Evolutionary conservation across 2,113 vertebrate species (phyloP), one percentile per base, ranked within the genome.

Genomic region (Ptyas mucosa): DNA sequence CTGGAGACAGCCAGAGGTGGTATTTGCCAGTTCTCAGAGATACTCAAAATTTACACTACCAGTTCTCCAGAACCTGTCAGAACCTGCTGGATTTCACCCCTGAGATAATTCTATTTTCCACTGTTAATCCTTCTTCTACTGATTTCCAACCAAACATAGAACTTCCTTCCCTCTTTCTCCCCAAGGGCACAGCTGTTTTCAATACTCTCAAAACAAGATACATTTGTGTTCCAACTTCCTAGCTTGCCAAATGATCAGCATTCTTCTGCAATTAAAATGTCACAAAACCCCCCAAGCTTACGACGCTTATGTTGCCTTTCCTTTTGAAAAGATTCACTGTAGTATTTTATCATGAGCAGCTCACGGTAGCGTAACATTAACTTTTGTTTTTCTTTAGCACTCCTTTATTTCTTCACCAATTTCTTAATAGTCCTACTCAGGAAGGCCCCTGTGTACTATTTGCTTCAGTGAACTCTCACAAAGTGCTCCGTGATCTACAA

Each of bases 401-500:
- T 90, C 93, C 92, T 64, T 86, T 94, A 92, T 89, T 87, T 93
- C 69, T 52, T 61, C 91, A 95, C 92, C 93, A 94, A 96, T 94
- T 95, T 54, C 93, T 89, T 95, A 61, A 86, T 96, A 88, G 58
- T 87, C 89, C 87, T 51, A 96, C 92, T 94, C 92, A 95, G 94
- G 2, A 94, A 52, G 61, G 91, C 91, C 88, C 93, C 12, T 5
- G 58, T 92, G 43, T 69, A 95, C 52, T 85, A 69, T 91, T 89
- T 96, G 86, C 93, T 94, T 95, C 92, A 96, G 96, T 96, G 97
- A 96, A 90, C 93, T 93, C 94, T 91, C 95, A 87, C 95, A 97
- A 96, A 97, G 90, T 95, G 93, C 58, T 96, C 94, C 96, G 96
- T 95, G 96, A 96, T 92, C 93, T 97, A 94, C 94, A 95, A 85